Base-by-base conservation (phyloP, 2,888 invertebrate genomes). In the Eurois occulta region DNA sequence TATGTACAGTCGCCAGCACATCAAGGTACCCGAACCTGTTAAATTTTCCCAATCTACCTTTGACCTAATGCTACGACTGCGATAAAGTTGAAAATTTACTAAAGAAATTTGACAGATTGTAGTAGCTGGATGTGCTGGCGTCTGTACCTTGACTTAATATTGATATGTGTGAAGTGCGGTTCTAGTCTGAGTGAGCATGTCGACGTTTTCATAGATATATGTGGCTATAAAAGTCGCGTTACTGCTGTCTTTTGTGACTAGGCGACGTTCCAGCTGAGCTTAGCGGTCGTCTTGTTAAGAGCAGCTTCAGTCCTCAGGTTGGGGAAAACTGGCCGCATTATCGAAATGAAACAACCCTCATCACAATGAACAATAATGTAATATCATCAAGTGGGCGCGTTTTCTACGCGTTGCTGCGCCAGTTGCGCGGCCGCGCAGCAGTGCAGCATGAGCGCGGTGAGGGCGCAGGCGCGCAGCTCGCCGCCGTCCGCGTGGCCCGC, bases 351-450 rank as follows among this genome's bases (percentile, higher is more conserved):
- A 86, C 91, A 89, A 88, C 66, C 69, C 21, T 62, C 1, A 41
- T 81, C 80, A 92, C 92, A 92, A 91, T 88, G 91, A 93, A 92
- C 86, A 91, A 86, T 91, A 88, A 77, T 94, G 91, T 94, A 94
- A 90, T 94, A 85, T 80, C 85, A 91, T 95, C 94, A 95, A 90
- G 95, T 92, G 77, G 94, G 92, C 81, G 93, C 89, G 1, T 91
- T 87, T 32, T 93, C 92, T 4, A 91, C 88, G 64, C 91, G 92
- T 78, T 94, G 94, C 88, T 96, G 95, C 64, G 98, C 98, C 88
- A 98, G 97, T 92, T 99, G 99, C 79, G 99, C 97, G 6, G 99
- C 99, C 7, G 99, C 98, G 95, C 99, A 99, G 94, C 99, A 98
- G 95, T 99, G 99, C 86, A 99, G 96, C 98, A 99, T 98, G 85